Conservation (phyloP, 1,140 invertebrate species). For the Diplogasteroides magnus region DNA sequence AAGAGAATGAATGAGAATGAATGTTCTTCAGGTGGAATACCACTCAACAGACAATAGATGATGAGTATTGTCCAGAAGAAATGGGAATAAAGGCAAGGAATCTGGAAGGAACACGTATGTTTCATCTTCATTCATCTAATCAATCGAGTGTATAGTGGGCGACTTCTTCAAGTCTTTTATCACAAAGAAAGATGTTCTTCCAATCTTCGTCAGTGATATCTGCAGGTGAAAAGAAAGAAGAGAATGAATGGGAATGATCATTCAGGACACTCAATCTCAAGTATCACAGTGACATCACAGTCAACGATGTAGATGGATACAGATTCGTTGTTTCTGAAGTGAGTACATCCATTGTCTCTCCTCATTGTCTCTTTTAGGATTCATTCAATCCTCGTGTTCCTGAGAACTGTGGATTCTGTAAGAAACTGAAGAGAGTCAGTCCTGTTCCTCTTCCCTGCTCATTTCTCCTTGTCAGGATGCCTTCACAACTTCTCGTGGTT, state of each 20-base stretch:
- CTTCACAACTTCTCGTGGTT: too few species aligned
- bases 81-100: too few species aligned
- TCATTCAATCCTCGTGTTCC: background rate
- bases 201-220: constrained; percentile 26
- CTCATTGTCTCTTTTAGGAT: too few species aligned
- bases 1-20: too few species aligned
- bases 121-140: too few species aligned
- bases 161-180: constrained; percentile 29
- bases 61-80: too few species aligned
- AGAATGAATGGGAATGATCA: background rate
- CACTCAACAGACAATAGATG: too few species aligned
- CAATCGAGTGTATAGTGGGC: too few species aligned
- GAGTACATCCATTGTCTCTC: too few species aligned
- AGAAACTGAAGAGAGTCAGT: constrained; percentile 8
- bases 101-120: too few species aligned
- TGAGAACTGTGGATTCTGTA: constrained; percentile 29
- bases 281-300: constrained; percentile 23
- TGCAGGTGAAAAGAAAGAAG: constrained; percentile 12
- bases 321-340: constrained; percentile 9
- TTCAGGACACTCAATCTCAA: constrained; percentile 13
- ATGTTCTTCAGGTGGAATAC: too few species aligned
- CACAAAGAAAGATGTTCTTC: constrained; percentile 9
- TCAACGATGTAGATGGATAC: constrained; percentile 24
- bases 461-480: constrained; percentile 7
- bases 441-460: background rate